Conservation (phyloP, 2,888 invertebrate species). For the Phorcus lineatus region DNA sequence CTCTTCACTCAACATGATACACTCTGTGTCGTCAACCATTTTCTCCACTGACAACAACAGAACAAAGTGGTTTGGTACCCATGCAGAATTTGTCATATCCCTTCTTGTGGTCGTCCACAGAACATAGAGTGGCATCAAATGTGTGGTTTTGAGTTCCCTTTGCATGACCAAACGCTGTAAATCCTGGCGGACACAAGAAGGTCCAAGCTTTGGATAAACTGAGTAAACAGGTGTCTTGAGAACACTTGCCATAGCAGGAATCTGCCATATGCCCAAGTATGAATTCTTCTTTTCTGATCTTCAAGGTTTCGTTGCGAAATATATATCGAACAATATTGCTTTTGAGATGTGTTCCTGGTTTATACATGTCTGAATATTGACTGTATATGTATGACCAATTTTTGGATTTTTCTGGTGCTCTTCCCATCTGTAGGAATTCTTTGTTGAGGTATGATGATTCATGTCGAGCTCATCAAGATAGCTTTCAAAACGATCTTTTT, state of each 20-base stretch:
- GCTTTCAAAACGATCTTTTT: too few relatives aligned
- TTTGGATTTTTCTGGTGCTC: too few relatives aligned
- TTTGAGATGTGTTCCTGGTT: slow-evolving; percentile 25
- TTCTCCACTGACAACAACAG: neutral
- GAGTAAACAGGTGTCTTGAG: slow-evolving; percentile 21
- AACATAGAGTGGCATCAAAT: neutral
- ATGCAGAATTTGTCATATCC: neutral
- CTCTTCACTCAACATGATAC: neutral
- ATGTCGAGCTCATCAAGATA: too few relatives aligned
- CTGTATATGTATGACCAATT: too few relatives aligned
- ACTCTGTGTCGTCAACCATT: neutral
- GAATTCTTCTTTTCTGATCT: neutral
- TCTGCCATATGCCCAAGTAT: slow-evolving; percentile 35
- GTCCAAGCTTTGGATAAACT: slow-evolving; percentile 28
- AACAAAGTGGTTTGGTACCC: neutral
- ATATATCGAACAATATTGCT: slow-evolving; percentile 18
- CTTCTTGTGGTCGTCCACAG: neutral
- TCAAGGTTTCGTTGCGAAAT: slow-evolving; percentile 23
- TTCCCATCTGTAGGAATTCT: too few relatives aligned
- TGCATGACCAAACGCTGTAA: too few relatives aligned
- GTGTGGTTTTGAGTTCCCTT: neutral
- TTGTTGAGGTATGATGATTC: too few relatives aligned
- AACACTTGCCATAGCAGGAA: slow-evolving; percentile 24
- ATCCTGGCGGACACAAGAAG: neutral
- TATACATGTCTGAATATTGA: slow-evolving; percentile 21